phyloP scores from a whole-genome alignment of 2,888 invertebrate genomes.

The Cephus sareptanus region DNA sequence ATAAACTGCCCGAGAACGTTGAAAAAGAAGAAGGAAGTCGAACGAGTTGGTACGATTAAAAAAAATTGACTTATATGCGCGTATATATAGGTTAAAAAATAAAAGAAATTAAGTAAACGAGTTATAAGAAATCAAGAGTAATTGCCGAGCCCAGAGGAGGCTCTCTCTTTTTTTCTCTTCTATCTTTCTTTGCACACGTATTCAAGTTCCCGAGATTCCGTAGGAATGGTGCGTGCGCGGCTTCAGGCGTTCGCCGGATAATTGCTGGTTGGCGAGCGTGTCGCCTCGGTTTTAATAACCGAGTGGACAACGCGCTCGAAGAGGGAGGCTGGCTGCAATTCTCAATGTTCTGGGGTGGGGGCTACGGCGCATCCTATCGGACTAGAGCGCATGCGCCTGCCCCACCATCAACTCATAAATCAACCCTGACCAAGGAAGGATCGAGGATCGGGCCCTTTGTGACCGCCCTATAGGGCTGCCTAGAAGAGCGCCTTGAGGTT shows the following conservation, averaged over 20 bases:
- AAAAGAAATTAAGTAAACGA: neutral
- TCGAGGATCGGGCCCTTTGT: slow-evolving; percentile 28
- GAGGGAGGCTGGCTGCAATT: slow-evolving; percentile 51
- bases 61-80: neutral
- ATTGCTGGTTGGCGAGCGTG: slow-evolving; percentile 62
- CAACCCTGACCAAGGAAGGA: slow-evolving; percentile 48
- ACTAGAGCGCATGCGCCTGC: slow-evolving; percentile 51
- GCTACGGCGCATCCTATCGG: slow-evolving; percentile 25
- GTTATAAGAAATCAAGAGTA: neutral
- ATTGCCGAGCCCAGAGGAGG: neutral
- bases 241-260: slow-evolving; percentile 58
- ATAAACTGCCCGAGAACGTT: neutral
- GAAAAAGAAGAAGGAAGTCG: neutral
- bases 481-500: slow-evolving; percentile 18
- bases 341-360: slow-evolving; percentile 18
- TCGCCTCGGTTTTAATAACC: slow-evolving; percentile 64
- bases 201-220: neutral
- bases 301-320: slow-evolving; percentile 58
- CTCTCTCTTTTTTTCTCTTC: neutral
- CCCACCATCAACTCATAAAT: slow-evolving; percentile 54
- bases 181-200: neutral
- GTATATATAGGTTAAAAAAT: neutral
- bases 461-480: slow-evolving; percentile 22
- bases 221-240: slow-evolving; percentile 10
- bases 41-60: neutral